Base-by-base conservation (phyloP, 2,797 vertebrate genomes). In the Morus bassanus region DNA sequence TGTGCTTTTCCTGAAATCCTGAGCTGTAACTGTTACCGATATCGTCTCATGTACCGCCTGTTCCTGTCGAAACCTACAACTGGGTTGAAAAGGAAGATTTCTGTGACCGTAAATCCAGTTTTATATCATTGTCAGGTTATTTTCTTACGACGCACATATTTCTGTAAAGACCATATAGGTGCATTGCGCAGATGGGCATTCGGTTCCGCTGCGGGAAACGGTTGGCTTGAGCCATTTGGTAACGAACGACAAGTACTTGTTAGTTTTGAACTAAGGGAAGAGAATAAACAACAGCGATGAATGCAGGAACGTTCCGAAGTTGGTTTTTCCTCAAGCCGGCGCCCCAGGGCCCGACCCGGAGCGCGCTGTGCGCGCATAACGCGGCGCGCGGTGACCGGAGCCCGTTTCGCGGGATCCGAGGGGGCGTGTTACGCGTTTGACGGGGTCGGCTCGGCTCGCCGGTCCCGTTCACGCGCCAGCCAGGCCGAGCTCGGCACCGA, bases 271-370 rank as follows among this genome's bases (percentile, higher is more conserved):
- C 22, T 16, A 39, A 54, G 18, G 45, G 33, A n/a, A n/a, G 45
- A 33, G 33, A 90, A 73, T 35, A 53, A 75, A 83, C 21, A 31
- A 43, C 21, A 14, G 6, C 1, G 83, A 51, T 11, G 48, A 59
- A 25, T 14, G 7, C 45, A 17, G 80, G 19, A 56, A 9, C 3
- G 45, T 25, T 68, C 77, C 14, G 5, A 11, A 15, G 37, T 21
- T 23, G 48, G 3, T 54, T 37, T 59, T 57, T 8, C 13, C n/a
- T 30, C 11, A 10, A 15, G 9, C 5, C 3, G 4, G 30, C 4
- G 13, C 11, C n/a, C 6, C 7, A 0, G 3, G 24, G 3, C 5
- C 39, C 13, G 7, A 2, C 5, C 4, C 9, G 7, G 5, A 8
- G 69, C 10, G 1, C 33, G 3, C 8, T 45, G 43, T 16, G 6